Percentiles rank a stretch among this genome's conserved stretches.
phyloP scores from a whole-genome alignment of 1,140 invertebrate species.

The Pinna nobilis region DNA sequence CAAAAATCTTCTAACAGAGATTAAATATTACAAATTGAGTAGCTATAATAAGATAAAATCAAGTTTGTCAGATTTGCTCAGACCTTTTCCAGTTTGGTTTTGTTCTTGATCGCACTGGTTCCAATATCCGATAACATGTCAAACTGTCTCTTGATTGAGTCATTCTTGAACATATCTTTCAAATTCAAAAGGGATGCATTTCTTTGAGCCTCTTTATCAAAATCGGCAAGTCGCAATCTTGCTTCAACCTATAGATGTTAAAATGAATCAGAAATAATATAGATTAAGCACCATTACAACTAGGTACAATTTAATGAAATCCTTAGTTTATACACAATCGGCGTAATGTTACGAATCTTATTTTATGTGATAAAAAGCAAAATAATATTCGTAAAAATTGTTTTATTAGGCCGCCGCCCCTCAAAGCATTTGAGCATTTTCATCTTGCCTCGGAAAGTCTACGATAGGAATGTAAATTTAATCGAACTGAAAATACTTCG shows the following conservation, averaged over 20 bases:
- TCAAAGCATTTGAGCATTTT: too few species aligned
- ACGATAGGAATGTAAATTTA: too few species aligned
- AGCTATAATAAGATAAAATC: too few species aligned
- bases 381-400: too few species aligned
- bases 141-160: conserved; percentile 57
- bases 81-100: conserved; percentile 41
- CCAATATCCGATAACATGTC: conserved; percentile 81
- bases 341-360: not conserved
- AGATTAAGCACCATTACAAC: too few species aligned
- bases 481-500: too few species aligned
- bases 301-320: too few species aligned
- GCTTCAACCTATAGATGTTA: conserved; percentile 1
- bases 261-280: not conserved
- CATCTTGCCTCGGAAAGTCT: too few species aligned
- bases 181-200: conserved; percentile 16
- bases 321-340: not conserved
- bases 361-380: not conserved
- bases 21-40: not conserved
- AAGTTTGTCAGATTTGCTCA: too few species aligned
- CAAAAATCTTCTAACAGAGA: not conserved
- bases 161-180: conserved; percentile 70
- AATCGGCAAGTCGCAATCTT: not conserved
- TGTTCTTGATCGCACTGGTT: conserved; percentile 78
- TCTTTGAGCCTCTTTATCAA: conserved; percentile 18
- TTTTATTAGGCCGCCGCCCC: too few species aligned